Evolutionary conservation across 1,140 invertebrate species (phyloP), one percentile per base, ranked within the genome.

Genomic region (Zelostemma sp.): DNA sequence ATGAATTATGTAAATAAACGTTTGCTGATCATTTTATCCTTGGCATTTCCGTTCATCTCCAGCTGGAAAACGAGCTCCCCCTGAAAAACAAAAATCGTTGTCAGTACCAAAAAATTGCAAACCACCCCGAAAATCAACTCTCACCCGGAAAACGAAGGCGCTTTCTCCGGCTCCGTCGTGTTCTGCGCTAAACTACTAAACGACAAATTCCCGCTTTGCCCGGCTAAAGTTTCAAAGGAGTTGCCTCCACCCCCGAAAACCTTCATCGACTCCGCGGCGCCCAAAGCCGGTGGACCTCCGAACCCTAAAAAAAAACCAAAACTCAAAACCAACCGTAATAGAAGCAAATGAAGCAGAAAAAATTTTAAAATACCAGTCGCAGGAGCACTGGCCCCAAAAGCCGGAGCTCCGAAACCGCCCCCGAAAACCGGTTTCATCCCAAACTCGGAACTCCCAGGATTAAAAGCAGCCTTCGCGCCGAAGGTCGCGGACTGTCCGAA

Each of bases 131-230:
- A 46, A 3, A 17, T 17, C 12, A 18, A 46, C 17, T 17, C 21
- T 73, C 73, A 84, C 77, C 78, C 79, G 49, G 76, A 68, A 59
- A 85, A 85, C 21, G 73, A 38, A 16, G 77, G 77, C 50, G 81
- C 59, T 54, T 82, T 80, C 31, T 80, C 76, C 16, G 74, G 56
- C 54, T 81, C 79, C 15, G 76, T 49, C 19, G 72, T 79, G 28
- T 82, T 82, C 55, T 84, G 84, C 1, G 83, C 84, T 51, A 86
- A 71, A 63, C 81, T 83, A 31, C 80, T 78, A 18, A 85, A 85
- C 8, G 80, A 80, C n/a, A 85, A 61, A 1, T 75, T 81, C 31
- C 75, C 79, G 8, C 48, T 64, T 66, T 85, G 83, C 43, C 58
- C 75, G 3, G 80, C 82, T 19, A 85, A 62, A 14, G 78, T 68